Percentiles rank a stretch among this genome's conserved stretches.
These are phyloP conservation scores for Hyperopisus bebe DNA, from an alignment of 2,113 vertebrate species.

Conservation along the genomic window DNA sequence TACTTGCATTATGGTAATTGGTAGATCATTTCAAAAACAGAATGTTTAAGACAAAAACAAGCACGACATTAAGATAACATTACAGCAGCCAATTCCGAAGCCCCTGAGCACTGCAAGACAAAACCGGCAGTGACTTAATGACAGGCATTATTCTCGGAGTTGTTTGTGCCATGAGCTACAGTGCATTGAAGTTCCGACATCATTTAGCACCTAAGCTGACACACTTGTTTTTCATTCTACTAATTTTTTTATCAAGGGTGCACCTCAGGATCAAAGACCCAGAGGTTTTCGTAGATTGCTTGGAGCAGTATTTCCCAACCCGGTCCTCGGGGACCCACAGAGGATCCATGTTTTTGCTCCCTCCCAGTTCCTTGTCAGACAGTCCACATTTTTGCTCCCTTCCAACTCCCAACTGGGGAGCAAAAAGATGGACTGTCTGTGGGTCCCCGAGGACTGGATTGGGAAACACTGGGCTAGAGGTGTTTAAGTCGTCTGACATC, in stretches of 20 bases:
- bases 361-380: neutral
- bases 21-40: neutral
- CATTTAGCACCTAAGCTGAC: neutral
- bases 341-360: neutral
- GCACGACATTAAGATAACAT: neutral
- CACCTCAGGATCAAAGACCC: neutral
- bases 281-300: neutral
- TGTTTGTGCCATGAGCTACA: neutral
- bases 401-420: neutral
- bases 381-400: neutral
- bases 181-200: neutral
- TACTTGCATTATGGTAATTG: constrained; percentile 6
- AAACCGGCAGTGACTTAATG: neutral
- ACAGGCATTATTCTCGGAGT: neutral
- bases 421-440: neutral
- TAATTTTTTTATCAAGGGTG: neutral
- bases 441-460: neutral
- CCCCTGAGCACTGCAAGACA: neutral
- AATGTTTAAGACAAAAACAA: neutral
- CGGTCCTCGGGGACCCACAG: neutral
- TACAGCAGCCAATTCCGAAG: neutral
- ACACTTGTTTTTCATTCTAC: neutral
- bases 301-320: neutral
- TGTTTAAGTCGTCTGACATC: neutral
- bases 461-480: neutral